These are phyloP conservation scores for Enoplosus armatus DNA, from an alignment of 2,797 vertebrate genomes.

Conservation along the genomic window DNA sequence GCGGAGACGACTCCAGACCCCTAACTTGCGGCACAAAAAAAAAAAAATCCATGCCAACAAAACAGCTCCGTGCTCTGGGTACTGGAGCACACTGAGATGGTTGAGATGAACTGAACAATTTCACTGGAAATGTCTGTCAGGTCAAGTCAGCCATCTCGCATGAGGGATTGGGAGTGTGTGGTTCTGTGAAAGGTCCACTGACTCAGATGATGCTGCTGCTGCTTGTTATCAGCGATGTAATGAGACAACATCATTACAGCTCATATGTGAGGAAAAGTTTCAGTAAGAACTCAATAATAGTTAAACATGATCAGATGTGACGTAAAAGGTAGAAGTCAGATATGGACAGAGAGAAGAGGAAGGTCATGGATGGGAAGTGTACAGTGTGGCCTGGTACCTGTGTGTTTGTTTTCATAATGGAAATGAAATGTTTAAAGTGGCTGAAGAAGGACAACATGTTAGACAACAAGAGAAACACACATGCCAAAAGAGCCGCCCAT, in stretches of 20 bases:
- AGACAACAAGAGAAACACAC: slow-evolving; percentile 10
- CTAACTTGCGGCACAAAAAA: not conserved
- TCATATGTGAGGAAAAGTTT: slow-evolving; percentile 11
- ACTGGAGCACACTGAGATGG: slow-evolving; percentile 43
- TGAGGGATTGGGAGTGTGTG: slow-evolving; percentile 21
- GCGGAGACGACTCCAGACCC: not conserved
- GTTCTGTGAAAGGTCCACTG: slow-evolving; percentile 1
- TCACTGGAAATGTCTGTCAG: slow-evolving; percentile 56
- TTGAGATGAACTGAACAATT: slow-evolving; percentile 34
- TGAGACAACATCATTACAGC: slow-evolving; percentile 8
- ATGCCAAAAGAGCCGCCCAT: slow-evolving; percentile 12
- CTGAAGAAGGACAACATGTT: slow-evolving; percentile 10
- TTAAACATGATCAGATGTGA: not conserved
- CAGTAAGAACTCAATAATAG: not conserved
- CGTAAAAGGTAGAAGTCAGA: not conserved
- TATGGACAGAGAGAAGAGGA: not conserved
- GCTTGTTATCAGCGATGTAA: slow-evolving; percentile 38
- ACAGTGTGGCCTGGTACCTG: too few relatives aligned
- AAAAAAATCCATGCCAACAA: slow-evolving; percentile 8
- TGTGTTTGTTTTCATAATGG: slow-evolving; percentile 3
- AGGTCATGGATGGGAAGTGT: not conserved
- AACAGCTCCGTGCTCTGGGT: slow-evolving; percentile 20
- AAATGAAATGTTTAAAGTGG: slow-evolving; percentile 25
- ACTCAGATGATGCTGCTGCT: slow-evolving; percentile 9
- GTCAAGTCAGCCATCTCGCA: slow-evolving; percentile 46